phyloP scores from a whole-genome alignment of 2,888 invertebrate genomes.

The Cynaeus angustus region DNA sequence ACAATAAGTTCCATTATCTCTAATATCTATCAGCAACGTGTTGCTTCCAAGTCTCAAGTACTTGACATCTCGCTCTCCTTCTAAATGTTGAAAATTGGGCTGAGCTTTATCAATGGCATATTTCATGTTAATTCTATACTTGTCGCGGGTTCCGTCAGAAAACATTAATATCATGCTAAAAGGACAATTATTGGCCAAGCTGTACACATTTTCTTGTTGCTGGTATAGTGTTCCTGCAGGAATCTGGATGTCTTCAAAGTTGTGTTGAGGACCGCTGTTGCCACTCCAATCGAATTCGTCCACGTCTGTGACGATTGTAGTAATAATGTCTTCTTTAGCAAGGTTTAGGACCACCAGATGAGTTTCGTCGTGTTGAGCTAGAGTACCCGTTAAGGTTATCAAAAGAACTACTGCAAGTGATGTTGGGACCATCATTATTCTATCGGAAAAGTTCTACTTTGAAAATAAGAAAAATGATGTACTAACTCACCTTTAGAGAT shows the following conservation, averaged over 20 bases:
- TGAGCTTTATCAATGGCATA: neutral
- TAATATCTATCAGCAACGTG: neutral
- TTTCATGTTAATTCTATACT: neutral
- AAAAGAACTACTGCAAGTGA: too few species aligned
- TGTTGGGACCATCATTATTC: too few species aligned
- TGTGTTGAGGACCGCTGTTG: neutral
- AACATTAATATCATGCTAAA: neutral
- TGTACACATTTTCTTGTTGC: neutral
- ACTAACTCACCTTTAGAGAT: too few species aligned
- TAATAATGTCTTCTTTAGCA: neutral
- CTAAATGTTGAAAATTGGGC: neutral
- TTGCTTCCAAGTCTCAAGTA: neutral
- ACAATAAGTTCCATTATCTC: slow-evolving; percentile 2
- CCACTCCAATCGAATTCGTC: neutral
- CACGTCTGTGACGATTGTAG: neutral
- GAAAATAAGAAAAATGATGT: too few species aligned
- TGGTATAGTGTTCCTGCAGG: neutral
- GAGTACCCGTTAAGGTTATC: neutral
- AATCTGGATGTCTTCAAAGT: neutral
- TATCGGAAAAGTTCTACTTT: too few species aligned
- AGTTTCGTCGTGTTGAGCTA: neutral
- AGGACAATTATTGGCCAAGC: neutral
- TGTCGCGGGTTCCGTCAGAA: slow-evolving; percentile 4
- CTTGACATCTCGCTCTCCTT: neutral
- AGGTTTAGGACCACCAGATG: neutral